These are phyloP conservation scores for Aptenodytes forsteri DNA, from an alignment of 2,113 vertebrate genomes.

Conservation along the genomic window DNA sequence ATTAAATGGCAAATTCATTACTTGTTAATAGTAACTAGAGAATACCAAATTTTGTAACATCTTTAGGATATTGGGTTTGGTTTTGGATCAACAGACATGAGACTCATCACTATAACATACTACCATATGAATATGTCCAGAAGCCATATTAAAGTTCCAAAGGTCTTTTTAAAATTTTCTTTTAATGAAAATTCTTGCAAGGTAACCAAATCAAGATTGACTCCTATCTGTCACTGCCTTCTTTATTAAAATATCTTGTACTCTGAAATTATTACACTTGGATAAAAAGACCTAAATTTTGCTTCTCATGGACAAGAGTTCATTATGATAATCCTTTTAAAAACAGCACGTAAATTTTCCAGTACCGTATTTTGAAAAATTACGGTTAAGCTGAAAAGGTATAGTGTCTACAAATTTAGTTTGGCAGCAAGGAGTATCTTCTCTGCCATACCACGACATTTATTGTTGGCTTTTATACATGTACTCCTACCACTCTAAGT, in stretches of 20 bases:
- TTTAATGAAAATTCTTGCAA: neutral
- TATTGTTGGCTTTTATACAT: neutral
- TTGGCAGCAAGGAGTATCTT: neutral
- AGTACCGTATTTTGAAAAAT: neutral
- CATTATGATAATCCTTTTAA: neutral
- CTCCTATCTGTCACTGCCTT: neutral
- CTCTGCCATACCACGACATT: neutral
- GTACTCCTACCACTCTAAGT: neutral
- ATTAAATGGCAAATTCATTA: neutral
- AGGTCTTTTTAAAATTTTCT: neutral
- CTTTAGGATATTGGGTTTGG: neutral
- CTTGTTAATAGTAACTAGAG: neutral
- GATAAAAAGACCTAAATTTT: neutral
- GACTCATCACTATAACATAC: neutral
- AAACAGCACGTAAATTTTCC: neutral
- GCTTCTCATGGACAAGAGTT: neutral
- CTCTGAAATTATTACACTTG: neutral
- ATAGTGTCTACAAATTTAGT: neutral
- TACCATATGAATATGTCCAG: neutral
- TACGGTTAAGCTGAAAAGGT: neutral
- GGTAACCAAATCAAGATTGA: neutral
- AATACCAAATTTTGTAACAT: neutral
- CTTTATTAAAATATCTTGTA: neutral
- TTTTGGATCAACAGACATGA: neutral
- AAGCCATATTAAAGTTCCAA: neutral